A percentile compares a stretch with the other conserved stretches of the same genome.
Evolutionary conservation across 2,113 vertebrate species (phyloP).

Genomic region (Scalopus aquaticus): DNA sequence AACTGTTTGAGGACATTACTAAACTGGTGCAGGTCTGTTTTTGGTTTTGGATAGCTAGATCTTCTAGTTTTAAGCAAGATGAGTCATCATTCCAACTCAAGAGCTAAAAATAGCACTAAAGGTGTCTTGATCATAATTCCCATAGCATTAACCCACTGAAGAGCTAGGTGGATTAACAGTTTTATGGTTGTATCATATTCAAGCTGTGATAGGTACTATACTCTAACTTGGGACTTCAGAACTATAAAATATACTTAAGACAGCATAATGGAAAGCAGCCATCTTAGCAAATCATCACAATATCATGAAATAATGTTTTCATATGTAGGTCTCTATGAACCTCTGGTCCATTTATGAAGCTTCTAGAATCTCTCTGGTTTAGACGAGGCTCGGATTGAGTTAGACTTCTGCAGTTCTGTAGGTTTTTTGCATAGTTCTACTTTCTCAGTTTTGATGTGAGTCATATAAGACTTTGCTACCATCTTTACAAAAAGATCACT

Average conservation of each 20-base stretch:
- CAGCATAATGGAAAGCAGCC: neutral
- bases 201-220: neutral
- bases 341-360: rapidly evolving
- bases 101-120: neutral
- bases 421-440: neutral
- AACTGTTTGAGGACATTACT: neutral
- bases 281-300: neutral
- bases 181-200: neutral
- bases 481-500: neutral
- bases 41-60: neutral
- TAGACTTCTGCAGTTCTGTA: neutral
- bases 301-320: neutral
- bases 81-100: neutral
- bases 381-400: neutral
- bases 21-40: neutral
- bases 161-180: neutral
- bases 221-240: neutral
- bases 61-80: rapidly evolving
- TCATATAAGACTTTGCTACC: neutral
- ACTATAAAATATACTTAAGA: neutral
- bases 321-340: neutral
- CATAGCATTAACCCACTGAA: neutral
- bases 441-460: neutral
- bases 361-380: neutral
- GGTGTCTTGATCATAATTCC: neutral